Evolutionary conservation across 2,888 invertebrate species (phyloP), one percentile per base, ranked within the genome.

Genomic region (Sinotaia quadrata): DNA sequence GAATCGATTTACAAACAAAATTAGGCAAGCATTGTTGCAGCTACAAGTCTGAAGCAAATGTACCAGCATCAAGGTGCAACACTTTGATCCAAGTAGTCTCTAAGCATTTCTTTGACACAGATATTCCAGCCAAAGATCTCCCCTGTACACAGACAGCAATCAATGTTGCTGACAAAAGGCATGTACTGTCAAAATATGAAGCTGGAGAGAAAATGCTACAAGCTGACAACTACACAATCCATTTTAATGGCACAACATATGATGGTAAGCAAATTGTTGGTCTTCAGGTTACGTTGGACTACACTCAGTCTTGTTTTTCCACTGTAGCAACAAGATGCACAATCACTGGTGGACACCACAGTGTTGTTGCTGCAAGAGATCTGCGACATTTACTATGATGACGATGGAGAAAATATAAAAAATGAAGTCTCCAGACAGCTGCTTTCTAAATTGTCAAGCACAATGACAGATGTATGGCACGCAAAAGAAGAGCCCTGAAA

Each of bases 231-330:
- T 27, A 7, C 29, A 60, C 60, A 4, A 10, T 60, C 7, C 60
- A 60, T 21, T 44, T 47, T 5, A 47, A 60, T n/a, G 57, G 57
- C 5, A 57, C 57, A n/a, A 37, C 57, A 4, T 8, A 37, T n/a
- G n/a, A 18, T 21, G 36, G 37, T 10, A 57, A 31, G 36, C 57
- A 58, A 33, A 29, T 49, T 8, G 41, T 66, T 12, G 47, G 58
- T 21, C 66, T 58, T 24, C 66, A 58, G 36, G 27, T 66, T n/a
- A 66, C 49, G 2, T 21, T 66, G 58, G 5, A 37, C 29, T 5
- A 66, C 57, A 18, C 49, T 66, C 7, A 66, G 58, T n/a, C 27
- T 66, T n/a, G 66, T 3, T 66, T 33, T 51, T 18, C 18, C 18
- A 24, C 18, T n/a, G 58, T 66, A 12, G 57, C 49, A n/a, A 33